Base-by-base conservation (phyloP, 30 jellyfish, hydroid and myxozoan genomes). In the Mastigias papua region DNA sequence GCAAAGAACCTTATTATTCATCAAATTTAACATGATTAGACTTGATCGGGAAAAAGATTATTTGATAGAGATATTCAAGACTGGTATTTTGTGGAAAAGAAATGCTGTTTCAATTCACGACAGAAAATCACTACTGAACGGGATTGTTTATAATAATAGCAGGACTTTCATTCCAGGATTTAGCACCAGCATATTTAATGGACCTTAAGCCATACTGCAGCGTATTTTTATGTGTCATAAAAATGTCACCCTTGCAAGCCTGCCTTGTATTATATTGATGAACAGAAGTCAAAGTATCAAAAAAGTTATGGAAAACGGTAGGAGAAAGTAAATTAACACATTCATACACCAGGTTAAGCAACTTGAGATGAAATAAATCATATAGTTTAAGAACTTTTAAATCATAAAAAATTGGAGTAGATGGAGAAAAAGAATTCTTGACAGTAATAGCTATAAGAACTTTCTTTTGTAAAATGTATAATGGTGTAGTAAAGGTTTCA, bases 401-500 rank as follows among this genome's bases (percentile, higher is more conserved):
- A 17, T 13, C 34, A n/a, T 4, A 23, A 34, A 73, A 73, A 29
- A 69, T 69, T n/a, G 80, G 73, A 73, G 66, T 8, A 72, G 84
- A 72, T 72, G 88, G 88, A 42, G 88, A 22, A 10, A 48, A 13
- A 49, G 15, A 32, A 76, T 51, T 76, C 25, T 51, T 21, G 48
- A 76, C 42, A 50, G 88, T 49, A 42, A 76, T 76, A 42, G 88
- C 88, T 76, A 51, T 76, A 5, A 76, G 21, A 29, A n/a, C 88
- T 42, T 76, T 76, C 50, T 76, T 69, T 82, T 37, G 92, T 51
- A 82, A 37, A 86, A 82, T 37, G 58, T 27, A 48, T 22, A 69
- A 48, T n/a, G n/a, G n/a, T n/a, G n/a, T n/a, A n/a, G n/a, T n/a
- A n/a, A n/a, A 21, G 86, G 69, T 35, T 81, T 34, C 21, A 35